Base-by-base conservation (phyloP, 1,140 invertebrate species). In the Diabrotica virgifera region DNA sequence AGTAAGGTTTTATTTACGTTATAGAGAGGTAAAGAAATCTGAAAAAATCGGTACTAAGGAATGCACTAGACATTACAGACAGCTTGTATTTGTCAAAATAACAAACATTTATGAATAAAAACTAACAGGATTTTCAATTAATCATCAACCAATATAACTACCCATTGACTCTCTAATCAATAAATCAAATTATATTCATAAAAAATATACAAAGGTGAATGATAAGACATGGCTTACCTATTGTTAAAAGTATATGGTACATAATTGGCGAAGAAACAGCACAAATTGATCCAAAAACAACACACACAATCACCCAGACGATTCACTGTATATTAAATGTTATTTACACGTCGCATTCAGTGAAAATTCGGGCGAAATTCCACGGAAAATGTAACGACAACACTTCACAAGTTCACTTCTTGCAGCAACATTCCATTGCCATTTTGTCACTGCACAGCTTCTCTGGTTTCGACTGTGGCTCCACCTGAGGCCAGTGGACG, bases 151-250 rank as follows among this genome's bases (percentile, higher is more conserved):
- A 36, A 57, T 12, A 36, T 10, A 36, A 36, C 36, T 37, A n/a
- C 9, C 6, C 24, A 36, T n/a, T 36, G 7, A 35, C 36, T 24
- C 6, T 37, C 55, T 57, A 38, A 71, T 71, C 68, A 62, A 70
- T 69, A 72, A 72, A 72, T 70, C 68, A 72, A 70, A 72, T 70
- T 68, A 68, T 62, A 70, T 70, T 62, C 52, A 62, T 38, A 66
- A 72, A 70, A 72, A 72, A 70, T 72, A 71, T 70, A 72, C 72
- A 75, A 75, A 75, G 73, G 70, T 75, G 69, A 69, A 69, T 69
- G 70, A 75, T 72, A 75, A 75, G 73, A 75, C 73, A 73, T 73
- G 73, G 72, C 72, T 75, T 74, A 75, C 74, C 74, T 75, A 75
- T 75, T 75, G 74, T 75, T 75, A 73, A 75, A 74, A 74, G 66